phyloP scores from a whole-genome alignment of 2,797 vertebrate species.

The Darevskia nairensis region DNA sequence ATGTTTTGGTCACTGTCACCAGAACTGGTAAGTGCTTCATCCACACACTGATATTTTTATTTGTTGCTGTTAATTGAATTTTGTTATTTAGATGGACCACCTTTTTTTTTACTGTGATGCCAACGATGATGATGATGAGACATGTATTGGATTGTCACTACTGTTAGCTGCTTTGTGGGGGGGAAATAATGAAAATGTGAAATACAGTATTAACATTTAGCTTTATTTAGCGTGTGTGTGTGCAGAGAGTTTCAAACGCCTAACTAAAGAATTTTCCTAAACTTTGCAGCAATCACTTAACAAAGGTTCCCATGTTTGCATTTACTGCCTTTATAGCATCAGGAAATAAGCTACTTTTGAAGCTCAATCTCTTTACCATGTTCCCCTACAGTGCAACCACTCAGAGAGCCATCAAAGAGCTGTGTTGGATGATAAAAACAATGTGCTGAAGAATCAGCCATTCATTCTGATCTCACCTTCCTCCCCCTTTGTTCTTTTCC shows the following conservation, averaged over 20 bases:
- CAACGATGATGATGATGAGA: no score
- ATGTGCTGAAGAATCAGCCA: conserved; percentile 45
- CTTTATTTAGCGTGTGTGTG: no score
- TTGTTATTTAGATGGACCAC: no score
- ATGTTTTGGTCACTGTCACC: no score
- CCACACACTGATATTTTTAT: no score
- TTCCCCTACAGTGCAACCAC: conserved; percentile 52
- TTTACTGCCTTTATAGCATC: conserved; percentile 10
- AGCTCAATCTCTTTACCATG: conserved; percentile 52
- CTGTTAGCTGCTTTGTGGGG: no score
- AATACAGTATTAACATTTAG: no score
- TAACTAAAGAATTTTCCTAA: conserved; percentile 52
- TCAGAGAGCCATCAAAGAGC: conserved; percentile 57
- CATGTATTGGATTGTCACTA: no score
- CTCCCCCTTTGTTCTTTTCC: background rate
- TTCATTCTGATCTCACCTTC: conserved; percentile 30
- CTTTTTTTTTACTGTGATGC: background rate
- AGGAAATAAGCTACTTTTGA: conserved; percentile 45
- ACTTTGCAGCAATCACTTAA: conserved; percentile 42
- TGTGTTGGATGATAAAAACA: conserved; percentile 58
- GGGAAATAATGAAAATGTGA: no score
- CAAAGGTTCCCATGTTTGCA: conserved; percentile 18
- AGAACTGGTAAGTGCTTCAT: no score
- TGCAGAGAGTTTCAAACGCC: background rate
- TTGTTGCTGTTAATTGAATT: background rate